These are phyloP conservation scores for Phasia obesa DNA, from an alignment of 2,888 invertebrate species.

Conservation along the genomic window DNA sequence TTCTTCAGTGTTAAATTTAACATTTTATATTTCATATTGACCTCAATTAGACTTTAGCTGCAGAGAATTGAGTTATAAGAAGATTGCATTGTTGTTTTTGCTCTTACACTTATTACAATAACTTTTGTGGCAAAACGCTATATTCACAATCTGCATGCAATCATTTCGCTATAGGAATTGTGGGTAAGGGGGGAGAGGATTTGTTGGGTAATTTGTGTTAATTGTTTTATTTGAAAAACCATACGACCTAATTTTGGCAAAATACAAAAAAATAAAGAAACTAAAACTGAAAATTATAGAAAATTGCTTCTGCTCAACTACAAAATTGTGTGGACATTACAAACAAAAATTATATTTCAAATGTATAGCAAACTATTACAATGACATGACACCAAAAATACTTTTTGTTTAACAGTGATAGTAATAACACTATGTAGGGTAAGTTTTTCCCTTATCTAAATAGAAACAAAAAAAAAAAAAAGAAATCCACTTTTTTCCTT, in stretches of 20 bases:
- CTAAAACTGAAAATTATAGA: not conserved
- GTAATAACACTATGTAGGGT: no score
- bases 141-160: constrained; percentile 4
- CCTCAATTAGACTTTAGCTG: constrained; percentile 51
- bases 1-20: constrained; percentile 29
- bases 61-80: constrained; percentile 19
- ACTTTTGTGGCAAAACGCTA: constrained; percentile 44
- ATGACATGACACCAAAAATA: no score
- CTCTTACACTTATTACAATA: no score
- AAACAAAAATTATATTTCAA: not conserved
- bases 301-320: no score
- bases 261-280: constrained; percentile 10
- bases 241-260: constrained; percentile 29
- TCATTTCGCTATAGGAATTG: not conserved
- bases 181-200: constrained; percentile 24
- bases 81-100: constrained; percentile 26
- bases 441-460: no score
- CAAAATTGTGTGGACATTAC: no score
- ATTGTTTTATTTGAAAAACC: no score
- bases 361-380: not conserved
- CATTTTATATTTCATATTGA: constrained; percentile 50
- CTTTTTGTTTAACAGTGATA: no score
- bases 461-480: no score
- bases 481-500: no score
- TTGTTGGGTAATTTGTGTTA: no score